Base-by-base conservation (phyloP, 2,888 invertebrate species). In the Drosophila atripex region DNA sequence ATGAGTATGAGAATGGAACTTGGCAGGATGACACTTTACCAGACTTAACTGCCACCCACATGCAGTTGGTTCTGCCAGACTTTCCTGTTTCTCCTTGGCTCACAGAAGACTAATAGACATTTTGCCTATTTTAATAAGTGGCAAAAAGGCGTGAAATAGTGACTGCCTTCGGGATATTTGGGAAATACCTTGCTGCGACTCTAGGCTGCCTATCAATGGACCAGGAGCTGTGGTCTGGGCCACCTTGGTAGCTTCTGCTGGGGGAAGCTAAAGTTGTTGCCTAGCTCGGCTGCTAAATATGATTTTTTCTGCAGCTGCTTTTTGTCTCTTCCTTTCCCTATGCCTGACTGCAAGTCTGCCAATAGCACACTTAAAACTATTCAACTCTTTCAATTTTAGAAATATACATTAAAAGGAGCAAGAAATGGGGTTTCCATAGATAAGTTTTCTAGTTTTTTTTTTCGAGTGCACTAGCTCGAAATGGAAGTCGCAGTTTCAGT, bases 101-200 rank as follows among this genome's bases (percentile, higher is more conserved):
- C 18, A 14, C 21, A 23, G 18, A 43, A 57, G 75, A 59, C 72
- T 80, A 83, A 83, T 86, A 83, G 82, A 83, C 82, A 83, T 86
- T 84, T 84, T 85, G 85, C 87, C 88, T 88, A 85, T 86, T 88
- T 89, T 86, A 86, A 86, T 86, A 86, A 88, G 80, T 76, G 84
- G 86, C 80, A 83, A 84, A 74, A 89, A 88, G 89, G 89, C 88
- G 86, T 86, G 85, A 89, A 89, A 86, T 84, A 84, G 77, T 77
- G 69, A 49, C 63, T 68, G 56, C 57, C 65, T 60, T 63, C 5
- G 56, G 51, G 71, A 56, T 68, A 55, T 61, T 69, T 66, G 59
- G 70, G 54, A 73, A 58, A 60, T 68, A 56, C 70, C 63, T 38
- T 54, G 16, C 9, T 16, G 9, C 39, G 14, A 41, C 35, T n/a